phyloP scores from a whole-genome alignment of 2,888 invertebrate species.

The Patella pellucida region DNA sequence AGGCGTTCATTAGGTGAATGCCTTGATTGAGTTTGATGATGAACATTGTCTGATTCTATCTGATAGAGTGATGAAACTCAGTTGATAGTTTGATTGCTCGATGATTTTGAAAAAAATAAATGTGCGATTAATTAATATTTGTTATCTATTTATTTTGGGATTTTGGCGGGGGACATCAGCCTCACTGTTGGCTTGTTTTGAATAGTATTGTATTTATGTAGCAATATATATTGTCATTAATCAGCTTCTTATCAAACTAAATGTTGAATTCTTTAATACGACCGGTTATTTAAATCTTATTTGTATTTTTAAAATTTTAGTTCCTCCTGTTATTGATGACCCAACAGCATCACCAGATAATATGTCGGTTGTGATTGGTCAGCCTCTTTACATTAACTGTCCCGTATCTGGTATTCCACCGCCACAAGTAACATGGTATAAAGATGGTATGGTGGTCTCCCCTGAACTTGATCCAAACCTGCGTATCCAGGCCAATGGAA shows the following conservation, averaged over 20 bases:
- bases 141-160: too few species aligned
- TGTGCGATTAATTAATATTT: too few species aligned
- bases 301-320: slow-evolving; percentile 38
- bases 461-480: slow-evolving; percentile 51
- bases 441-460: slow-evolving; percentile 64
- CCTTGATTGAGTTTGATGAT: too few species aligned
- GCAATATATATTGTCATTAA: not conserved
- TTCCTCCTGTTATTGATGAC: slow-evolving; percentile 58
- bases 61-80: too few species aligned
- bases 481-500: slow-evolving; percentile 50
- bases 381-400: slow-evolving; percentile 56
- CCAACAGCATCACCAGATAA: slow-evolving; percentile 45
- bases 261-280: not conserved
- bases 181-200: too few species aligned
- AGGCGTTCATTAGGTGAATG: too few species aligned
- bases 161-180: too few species aligned
- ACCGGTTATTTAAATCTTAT: not conserved
- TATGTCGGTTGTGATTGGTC: slow-evolving; percentile 49
- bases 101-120: too few species aligned
- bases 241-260: not conserved
- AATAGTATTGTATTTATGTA: not conserved
- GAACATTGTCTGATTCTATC: too few species aligned
- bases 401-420: slow-evolving; percentile 65
- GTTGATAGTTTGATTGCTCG: too few species aligned
- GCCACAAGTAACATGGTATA: slow-evolving; percentile 71